A percentile compares a stretch with the other conserved stretches of the same genome.
phyloP scores from a whole-genome alignment of 1,140 invertebrate species.

The Doryteuthis pealeii region DNA sequence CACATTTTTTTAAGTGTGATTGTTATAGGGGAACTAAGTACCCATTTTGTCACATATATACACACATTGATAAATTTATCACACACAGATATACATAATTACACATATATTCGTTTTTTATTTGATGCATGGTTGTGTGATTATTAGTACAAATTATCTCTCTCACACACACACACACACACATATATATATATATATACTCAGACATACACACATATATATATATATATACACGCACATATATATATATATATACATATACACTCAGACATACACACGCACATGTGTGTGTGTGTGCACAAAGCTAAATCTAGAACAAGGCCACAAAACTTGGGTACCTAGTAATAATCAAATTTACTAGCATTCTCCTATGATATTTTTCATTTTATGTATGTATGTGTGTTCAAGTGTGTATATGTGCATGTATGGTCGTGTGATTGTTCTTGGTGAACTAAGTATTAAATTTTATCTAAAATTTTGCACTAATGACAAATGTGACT shows the following conservation, averaged over 20 bases:
- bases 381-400: background rate
- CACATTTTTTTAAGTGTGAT: no score
- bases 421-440: background rate
- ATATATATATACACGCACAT: background rate
- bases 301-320: no score
- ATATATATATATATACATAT: background rate
- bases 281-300: background rate
- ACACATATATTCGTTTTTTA: background rate
- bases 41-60: no score
- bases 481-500: no score
- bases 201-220: no score
- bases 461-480: no score
- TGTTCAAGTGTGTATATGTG: background rate
- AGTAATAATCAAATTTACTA: no score
- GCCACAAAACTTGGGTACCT: no score
- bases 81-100: background rate
- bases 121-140: background rate
- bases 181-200: conserved; percentile 1
- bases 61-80: no score
- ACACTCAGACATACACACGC: background rate
- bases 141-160: background rate
- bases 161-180: background rate
- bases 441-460: no score
- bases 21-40: no score
- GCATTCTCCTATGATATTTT: no score